Percentiles rank a stretch among this genome's conserved stretches.
phyloP scores from a whole-genome alignment of 2,113 vertebrate species.

The Anhinga anhinga region DNA sequence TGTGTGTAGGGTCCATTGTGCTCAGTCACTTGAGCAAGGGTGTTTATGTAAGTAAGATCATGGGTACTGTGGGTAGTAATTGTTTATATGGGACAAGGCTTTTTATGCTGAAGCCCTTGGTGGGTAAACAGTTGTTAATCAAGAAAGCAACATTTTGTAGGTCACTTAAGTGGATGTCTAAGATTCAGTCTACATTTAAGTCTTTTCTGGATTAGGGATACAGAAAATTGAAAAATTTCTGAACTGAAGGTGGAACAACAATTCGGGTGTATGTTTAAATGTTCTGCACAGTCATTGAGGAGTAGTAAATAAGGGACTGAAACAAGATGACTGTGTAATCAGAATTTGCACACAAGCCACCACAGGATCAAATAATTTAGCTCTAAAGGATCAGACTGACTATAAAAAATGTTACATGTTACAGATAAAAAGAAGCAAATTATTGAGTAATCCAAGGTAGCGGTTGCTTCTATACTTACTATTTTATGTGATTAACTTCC shows the following conservation, averaged over 20 bases:
- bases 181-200: neutral
- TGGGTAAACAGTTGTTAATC: neutral
- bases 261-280: neutral
- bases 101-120: neutral
- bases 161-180: neutral
- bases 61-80: neutral
- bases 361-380: neutral
- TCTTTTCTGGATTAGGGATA: neutral
- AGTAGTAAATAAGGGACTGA: neutral
- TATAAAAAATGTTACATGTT: neutral
- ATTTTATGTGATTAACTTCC: neutral
- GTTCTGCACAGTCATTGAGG: neutral
- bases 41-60: neutral
- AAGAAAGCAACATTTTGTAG: neutral
- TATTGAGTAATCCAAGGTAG: neutral
- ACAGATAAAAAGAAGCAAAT: neutral
- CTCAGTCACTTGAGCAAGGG: neutral
- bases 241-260: neutral
- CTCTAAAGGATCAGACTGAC: neutral
- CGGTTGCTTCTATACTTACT: neutral
- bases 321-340: neutral
- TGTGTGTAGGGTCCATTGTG: neutral
- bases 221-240: neutral
- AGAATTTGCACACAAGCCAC: neutral
- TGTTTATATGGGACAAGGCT: neutral